Evolutionary conservation across 2,797 vertebrate species (phyloP).

Genomic region (Decapterus maruadsi): DNA sequence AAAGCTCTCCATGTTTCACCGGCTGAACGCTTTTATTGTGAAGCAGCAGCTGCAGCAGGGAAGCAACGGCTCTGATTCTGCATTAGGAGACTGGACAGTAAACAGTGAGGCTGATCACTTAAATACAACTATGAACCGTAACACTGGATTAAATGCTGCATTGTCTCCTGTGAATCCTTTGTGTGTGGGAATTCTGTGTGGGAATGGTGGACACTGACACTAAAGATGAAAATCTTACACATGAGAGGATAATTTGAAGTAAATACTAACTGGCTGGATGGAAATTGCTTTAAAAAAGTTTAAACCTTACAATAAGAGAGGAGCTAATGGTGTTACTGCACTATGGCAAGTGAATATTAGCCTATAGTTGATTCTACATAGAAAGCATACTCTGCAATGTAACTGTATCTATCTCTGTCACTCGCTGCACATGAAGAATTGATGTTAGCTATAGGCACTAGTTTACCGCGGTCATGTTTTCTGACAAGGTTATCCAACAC

Average conservation of each 20-base stretch:
- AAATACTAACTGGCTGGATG: neutral
- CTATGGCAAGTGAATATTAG: neutral
- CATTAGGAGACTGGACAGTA: neutral
- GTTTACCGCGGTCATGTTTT: slow-evolving; percentile 8
- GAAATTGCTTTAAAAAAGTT: neutral
- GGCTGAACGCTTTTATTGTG: slow-evolving; percentile 14
- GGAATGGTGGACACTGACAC: neutral
- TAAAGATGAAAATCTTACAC: neutral
- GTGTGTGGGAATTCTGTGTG: neutral
- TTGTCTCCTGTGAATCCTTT: neutral
- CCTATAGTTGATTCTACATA: neutral
- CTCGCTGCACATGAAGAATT: neutral
- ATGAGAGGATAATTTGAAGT: neutral
- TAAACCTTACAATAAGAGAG: neutral
- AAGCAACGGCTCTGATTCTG: neutral
- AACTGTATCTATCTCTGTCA: neutral
- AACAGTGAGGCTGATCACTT: slow-evolving; percentile 10
- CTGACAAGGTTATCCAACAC: slow-evolving; percentile 1
- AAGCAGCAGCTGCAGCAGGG: slow-evolving; percentile 3
- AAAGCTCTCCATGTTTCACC: slow-evolving; percentile 2
- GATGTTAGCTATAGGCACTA: neutral
- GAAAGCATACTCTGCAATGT: neutral
- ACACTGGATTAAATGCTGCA: slow-evolving; percentile 4
- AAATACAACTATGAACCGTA: slow-evolving; percentile 4
- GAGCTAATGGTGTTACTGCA: neutral